Conservation (phyloP, 2,888 invertebrate genomes). For the Yponomeuta sedellus region DNA sequence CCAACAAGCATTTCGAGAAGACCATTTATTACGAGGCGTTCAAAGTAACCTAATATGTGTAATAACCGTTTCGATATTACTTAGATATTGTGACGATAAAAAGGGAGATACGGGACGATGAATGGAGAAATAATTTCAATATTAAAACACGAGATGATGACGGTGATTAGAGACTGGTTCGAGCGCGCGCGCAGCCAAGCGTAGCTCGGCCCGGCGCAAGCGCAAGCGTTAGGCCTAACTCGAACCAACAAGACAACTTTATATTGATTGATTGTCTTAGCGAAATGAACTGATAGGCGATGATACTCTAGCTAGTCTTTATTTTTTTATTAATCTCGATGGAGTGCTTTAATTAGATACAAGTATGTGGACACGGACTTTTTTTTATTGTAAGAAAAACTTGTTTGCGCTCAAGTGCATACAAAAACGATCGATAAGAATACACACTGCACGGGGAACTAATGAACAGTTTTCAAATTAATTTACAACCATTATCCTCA, state of each 20-base stretch:
- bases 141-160: constrained; percentile 58
- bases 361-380: neutral
- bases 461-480: constrained; percentile 45
- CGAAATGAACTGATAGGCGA: constrained; percentile 49
- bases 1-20: constrained; percentile 53
- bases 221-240: constrained; percentile 63
- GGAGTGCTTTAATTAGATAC: constrained; percentile 3
- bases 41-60: constrained; percentile 66
- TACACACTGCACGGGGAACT: constrained; percentile 23
- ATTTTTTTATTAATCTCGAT: constrained; percentile 10
- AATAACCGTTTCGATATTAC: constrained; percentile 62
- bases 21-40: constrained; percentile 58
- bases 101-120: constrained; percentile 52
- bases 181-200: constrained; percentile 46
- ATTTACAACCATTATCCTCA: constrained; percentile 48
- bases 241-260: constrained; percentile 46
- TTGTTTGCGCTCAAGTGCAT: neutral
- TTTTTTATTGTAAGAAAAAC: neutral
- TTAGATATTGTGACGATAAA: constrained; percentile 62
- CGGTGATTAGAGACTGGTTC: constrained; percentile 48
- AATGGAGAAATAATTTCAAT: constrained; percentile 63
- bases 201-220: constrained; percentile 46
- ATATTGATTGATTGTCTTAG: constrained; percentile 54
- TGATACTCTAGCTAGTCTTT: constrained; percentile 34
- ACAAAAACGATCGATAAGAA: neutral